Percentiles rank a stretch among this genome's conserved stretches.
These are phyloP conservation scores for Zaprionus capensis DNA, from an alignment of 1,140 invertebrate genomes.

Conservation along the genomic window DNA sequence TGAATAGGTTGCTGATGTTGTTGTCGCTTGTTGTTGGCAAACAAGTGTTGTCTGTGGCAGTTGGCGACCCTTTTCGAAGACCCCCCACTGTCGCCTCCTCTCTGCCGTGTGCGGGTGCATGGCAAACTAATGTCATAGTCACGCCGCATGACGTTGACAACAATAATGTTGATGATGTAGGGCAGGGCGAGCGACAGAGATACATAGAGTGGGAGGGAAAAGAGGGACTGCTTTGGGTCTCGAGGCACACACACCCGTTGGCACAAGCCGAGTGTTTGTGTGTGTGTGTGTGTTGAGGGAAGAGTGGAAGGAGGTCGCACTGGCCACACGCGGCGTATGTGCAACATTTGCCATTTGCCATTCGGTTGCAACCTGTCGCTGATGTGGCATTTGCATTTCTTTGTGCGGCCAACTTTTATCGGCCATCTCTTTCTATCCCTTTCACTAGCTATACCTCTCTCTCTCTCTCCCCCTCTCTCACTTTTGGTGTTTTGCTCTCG, in stretches of 20 bases:
- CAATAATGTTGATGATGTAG: constrained; percentile 62
- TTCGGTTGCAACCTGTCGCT: constrained; percentile 30
- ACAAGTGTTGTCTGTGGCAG: constrained; percentile 26
- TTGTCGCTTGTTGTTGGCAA: constrained; percentile 11
- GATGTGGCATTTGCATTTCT: constrained; percentile 64
- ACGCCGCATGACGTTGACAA: constrained; percentile 69
- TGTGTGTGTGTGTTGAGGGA: constrained; percentile 1
- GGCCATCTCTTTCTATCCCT: background rate
- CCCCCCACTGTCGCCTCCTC: background rate
- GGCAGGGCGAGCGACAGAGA: background rate
- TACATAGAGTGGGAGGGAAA: background rate
- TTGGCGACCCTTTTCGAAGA: background rate
- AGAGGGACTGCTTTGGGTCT: constrained; percentile 1
- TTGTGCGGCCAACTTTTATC: constrained; percentile 25
- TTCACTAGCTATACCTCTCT: background rate
- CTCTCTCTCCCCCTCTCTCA: background rate
- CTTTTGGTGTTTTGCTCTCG: background rate
- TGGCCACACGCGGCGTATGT: constrained; percentile 20
- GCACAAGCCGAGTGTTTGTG: background rate
- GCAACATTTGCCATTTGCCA: constrained; percentile 30
- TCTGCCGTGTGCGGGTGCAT: constrained; percentile 33
- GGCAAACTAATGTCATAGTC: constrained; percentile 73
- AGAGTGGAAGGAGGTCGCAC: background rate
- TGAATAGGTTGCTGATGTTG: constrained; percentile 20
- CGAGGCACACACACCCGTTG: background rate